Conservation (phyloP, 2,113 vertebrate species). For the Glaucidium brasilianum region DNA sequence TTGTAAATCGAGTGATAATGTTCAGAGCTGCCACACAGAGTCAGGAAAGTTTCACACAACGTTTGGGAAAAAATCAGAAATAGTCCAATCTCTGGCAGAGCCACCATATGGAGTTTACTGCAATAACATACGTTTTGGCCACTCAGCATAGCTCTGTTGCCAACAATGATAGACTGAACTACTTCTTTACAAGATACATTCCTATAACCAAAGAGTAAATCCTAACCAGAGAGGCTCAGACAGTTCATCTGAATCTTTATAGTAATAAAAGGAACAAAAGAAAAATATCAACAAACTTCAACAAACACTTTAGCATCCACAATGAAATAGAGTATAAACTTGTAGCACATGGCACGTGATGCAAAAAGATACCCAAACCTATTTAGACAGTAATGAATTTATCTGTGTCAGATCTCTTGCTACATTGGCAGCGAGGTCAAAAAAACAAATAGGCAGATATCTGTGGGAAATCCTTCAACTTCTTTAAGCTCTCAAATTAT, state of each 20-base stretch:
- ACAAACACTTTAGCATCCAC: neutral
- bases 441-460: neutral
- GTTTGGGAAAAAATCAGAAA: conserved; percentile 7
- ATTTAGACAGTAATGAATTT: neutral
- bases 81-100: conserved; percentile 35
- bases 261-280: neutral
- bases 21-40: conserved; percentile 34
- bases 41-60: conserved; percentile 31
- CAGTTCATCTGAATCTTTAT: neutral
- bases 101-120: conserved; percentile 53
- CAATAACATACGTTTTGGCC: conserved; percentile 48
- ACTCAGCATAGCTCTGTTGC: conserved; percentile 19
- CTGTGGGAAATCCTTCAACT: neutral
- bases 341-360: neutral
- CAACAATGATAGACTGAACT: conserved; percentile 27
- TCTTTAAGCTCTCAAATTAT: neutral
- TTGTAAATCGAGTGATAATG: neutral
- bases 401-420: neutral
- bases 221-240: neutral
- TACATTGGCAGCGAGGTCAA: neutral
- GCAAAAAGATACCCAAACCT: neutral
- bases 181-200: neutral
- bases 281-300: neutral
- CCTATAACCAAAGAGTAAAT: conserved; percentile 15
- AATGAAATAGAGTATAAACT: neutral